Base-by-base conservation (phyloP, 1,140 invertebrate species). In the Papilio aristodemus region DNA sequence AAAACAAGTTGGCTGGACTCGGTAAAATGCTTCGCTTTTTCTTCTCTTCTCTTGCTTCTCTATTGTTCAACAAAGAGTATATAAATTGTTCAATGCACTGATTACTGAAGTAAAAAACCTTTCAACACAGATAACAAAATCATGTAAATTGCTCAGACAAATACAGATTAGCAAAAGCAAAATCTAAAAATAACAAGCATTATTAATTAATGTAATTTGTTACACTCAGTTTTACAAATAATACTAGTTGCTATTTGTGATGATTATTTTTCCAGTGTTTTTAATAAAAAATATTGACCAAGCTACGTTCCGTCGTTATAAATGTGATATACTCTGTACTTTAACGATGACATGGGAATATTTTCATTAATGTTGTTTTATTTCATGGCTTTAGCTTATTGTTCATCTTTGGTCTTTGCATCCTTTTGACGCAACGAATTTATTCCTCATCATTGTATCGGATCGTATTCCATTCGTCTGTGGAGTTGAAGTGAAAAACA, bases 1-100 rank as follows among this genome's bases (percentile, higher is more conserved):
- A 64, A 43, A 43, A 25, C 37, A 64, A 64, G 60, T 39, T 64
- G 37, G 10, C 22, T 64, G 19, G 19, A 43, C 60, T 64, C 11
- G 13, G 11, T 43, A 43, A n/a, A 43, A 43, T 39, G 38, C 60
- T 64, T 64, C 11, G 60, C 10, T 54, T 54, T 10, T 60, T 38
- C 32, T 64, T 43, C 19, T 43, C 17, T 25, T 62, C 59, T 36
- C 17, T 58, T n/a, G n/a, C n/a, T n/a, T 10, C 11, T 41, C 22
- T 54, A 22, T 54, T 54, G 46, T 54, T 54, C 10, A 25, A 54
- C 46, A 54, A 54, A 54, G 17, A 39, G 1, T 39, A 54, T 54
- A 46, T 17, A 46, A 54, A 54, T 25, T 11, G 19, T 54, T 54
- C 19, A 7, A 4, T 54, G 46, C 43, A 22, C 14, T 46, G 14